A percentile compares a stretch with the other conserved stretches of the same genome.
phyloP scores from a whole-genome alignment of 2,888 invertebrate species.

The Megastigmus dorsalis region DNA sequence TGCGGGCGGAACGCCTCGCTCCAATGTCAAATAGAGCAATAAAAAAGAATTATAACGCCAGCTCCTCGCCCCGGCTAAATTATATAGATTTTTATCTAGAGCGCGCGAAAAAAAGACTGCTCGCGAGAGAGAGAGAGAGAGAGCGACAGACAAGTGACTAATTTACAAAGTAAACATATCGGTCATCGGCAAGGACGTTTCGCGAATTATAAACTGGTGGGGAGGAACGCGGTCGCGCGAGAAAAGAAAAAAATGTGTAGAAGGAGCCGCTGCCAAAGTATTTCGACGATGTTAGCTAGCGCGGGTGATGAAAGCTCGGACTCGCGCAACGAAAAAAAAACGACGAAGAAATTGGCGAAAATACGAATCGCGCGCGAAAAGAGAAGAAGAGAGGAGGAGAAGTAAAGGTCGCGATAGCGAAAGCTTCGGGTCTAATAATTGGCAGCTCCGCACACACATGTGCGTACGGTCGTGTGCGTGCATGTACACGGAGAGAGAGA shows the following conservation, averaged over 20 bases:
- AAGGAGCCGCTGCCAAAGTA: slow-evolving; percentile 32
- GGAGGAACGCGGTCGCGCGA: neutral
- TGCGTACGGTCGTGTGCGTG: slow-evolving; percentile 62
- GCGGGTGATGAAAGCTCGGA: neutral
- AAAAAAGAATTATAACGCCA: slow-evolving; percentile 24
- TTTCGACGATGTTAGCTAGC: slow-evolving; percentile 42
- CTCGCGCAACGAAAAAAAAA: neutral
- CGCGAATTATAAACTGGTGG: neutral
- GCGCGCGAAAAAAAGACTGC: neutral
- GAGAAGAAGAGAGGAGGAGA: neutral
- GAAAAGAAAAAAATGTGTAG: neutral
- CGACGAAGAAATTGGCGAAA: neutral
- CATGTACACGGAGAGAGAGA: slow-evolving; percentile 18
- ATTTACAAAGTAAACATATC: slow-evolving; percentile 46
- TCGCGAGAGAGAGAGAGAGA: neutral
- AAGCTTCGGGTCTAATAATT: slow-evolving; percentile 42
- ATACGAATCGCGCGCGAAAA: neutral
- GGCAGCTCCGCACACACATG: slow-evolving; percentile 65
- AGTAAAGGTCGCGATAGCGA: slow-evolving; percentile 46
- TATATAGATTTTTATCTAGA: slow-evolving; percentile 38
- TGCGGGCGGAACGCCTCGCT: neutral
- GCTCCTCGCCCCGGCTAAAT: neutral
- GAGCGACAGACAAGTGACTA: slow-evolving; percentile 30
- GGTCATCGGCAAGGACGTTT: slow-evolving; percentile 52
- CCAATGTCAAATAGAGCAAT: slow-evolving; percentile 27